Evolutionary conservation across 2,888 invertebrate species (phyloP).

Genomic region (Sarcophaga subvicina): DNA sequence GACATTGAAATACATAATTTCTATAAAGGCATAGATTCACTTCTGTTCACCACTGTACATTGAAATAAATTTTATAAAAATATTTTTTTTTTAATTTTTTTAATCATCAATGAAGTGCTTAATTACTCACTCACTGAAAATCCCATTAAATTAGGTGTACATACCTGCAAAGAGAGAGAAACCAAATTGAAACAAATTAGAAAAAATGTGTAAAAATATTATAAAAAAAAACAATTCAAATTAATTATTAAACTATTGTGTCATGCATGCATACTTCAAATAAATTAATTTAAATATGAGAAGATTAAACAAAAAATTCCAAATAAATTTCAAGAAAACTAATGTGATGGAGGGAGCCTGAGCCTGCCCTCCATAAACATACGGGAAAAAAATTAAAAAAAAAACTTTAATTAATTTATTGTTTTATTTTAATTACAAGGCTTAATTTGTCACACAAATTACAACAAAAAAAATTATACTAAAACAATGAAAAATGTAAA

Average conservation of each 20-base stretch:
- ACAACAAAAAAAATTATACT: no score
- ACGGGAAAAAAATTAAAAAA: no score
- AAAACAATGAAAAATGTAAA: no score
- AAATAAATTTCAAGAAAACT: background rate
- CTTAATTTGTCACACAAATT: no score
- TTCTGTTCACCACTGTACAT: background rate
- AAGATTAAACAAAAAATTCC: background rate
- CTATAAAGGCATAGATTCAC: background rate
- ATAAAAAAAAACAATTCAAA: background rate
- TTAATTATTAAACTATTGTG: background rate
- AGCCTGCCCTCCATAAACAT: no score
- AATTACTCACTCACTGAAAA: background rate
- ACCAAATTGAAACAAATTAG: no score
- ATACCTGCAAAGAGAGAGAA: background rate
- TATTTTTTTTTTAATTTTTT: conserved; percentile 6
- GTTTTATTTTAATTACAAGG: no score
- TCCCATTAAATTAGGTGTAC: background rate
- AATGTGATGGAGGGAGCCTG: background rate
- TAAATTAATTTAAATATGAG: background rate
- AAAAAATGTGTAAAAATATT: background rate
- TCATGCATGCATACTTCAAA: background rate
- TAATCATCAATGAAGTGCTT: background rate
- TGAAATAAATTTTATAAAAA: no score
- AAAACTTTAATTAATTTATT: no score
- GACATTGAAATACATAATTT: no score